Base-by-base conservation (phyloP, 2,113 vertebrate genomes). In the Labrus mixtus region DNA sequence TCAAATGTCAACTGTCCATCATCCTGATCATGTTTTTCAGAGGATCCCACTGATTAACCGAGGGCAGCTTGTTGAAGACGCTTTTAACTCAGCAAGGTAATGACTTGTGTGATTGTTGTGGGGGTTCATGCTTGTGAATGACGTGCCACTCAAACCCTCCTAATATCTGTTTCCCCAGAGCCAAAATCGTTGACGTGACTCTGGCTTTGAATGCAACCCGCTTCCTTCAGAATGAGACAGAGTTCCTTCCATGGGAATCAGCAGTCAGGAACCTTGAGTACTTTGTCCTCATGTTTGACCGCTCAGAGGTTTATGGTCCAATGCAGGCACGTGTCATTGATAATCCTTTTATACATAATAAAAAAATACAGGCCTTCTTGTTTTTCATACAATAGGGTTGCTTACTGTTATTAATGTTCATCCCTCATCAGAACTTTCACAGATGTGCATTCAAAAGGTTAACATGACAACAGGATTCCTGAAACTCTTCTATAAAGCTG, bases 251-350 rank as follows among this genome's bases (percentile, higher is more conserved):
- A 43, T 99, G 98, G 98, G 2, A 93, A 46, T 92, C 95, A 0
- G 95, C 96, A 0, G 46, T 96, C 16, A 90, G 1, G 63, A 97
- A 95, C 83, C 90, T 99, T 3, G 36, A 53, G 0, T 97, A 96
- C 90, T 95, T 96, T 65, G 55, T 85, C 82, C 92, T 92, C 72
- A 99, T 99, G 97, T 97, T 99, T 1, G 97, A 99, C 81, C 96
- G 97, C 78, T 94, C 95, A 0, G 95, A 97, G 55, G 95, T 98
- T 48, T 96, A 96, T 0, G 96, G 96, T 39, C 87, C 87, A 62
- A 97, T 99, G 95, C 87, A 93, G 95, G 98, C 95, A 89, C 55
- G 87, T 83, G 1, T 5, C 12, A 23, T 37, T 36, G 39, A 12
- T 8, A 25, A 23, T 10, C n/a, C 17, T 19, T 48, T 17, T 8